Evolutionary conservation across 2,888 invertebrate genomes (phyloP).

Genomic region (Acleris holmiana): DNA sequence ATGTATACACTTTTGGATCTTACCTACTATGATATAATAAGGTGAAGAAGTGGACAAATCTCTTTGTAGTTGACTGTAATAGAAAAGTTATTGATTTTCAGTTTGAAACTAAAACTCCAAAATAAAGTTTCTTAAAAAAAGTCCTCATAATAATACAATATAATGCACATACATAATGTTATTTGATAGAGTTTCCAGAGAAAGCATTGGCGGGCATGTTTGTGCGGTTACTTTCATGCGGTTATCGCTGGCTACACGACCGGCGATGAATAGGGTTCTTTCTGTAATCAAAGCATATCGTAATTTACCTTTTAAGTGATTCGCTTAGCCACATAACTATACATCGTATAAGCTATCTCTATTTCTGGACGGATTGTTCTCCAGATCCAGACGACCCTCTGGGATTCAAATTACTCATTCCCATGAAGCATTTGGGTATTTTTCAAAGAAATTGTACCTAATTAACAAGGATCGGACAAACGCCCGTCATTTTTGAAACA

Average conservation of each 20-base stretch:
- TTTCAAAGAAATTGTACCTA: no score
- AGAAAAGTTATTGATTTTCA: no score
- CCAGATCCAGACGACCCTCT: slow-evolving; percentile 5
- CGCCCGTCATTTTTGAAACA: no score
- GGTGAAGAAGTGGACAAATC: no score
- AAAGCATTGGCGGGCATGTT: slow-evolving; percentile 61
- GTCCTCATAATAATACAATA: slow-evolving; percentile 5
- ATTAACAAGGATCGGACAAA: no score
- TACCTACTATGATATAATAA: no score
- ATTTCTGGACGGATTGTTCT: slow-evolving; percentile 1
- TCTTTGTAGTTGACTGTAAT: no score
- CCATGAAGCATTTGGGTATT: background rate
- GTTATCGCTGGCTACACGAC: slow-evolving; percentile 58
- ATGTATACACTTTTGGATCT: no score
- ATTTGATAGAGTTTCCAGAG: slow-evolving; percentile 48
- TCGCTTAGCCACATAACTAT: slow-evolving; percentile 3
- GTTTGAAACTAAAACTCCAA: no score
- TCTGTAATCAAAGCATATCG: slow-evolving; percentile 46
- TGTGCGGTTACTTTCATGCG: slow-evolving; percentile 65
- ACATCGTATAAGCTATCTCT: slow-evolving; percentile 15
- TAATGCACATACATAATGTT: slow-evolving; percentile 7
- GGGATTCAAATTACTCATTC: slow-evolving; percentile 1
- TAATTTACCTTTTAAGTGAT: slow-evolving; percentile 39
- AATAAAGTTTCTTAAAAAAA: no score
- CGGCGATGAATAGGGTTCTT: slow-evolving; percentile 48